Evolutionary conservation across 2,797 vertebrate genomes (phyloP).

Genomic region (Chelmon rostratus): DNA sequence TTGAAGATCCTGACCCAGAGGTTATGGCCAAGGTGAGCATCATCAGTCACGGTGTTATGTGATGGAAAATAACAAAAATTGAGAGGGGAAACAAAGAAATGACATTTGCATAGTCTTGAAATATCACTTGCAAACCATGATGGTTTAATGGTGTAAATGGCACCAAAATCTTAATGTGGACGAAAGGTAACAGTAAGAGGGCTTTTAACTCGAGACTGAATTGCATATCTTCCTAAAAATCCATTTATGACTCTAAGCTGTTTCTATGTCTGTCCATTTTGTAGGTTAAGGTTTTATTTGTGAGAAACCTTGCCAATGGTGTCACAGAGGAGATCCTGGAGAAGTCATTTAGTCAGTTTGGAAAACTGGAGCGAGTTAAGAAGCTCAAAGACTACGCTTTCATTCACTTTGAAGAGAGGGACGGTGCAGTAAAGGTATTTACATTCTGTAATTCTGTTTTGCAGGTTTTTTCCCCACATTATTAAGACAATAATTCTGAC

Average conservation of each 20-base stretch:
- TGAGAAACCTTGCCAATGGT: constrained; percentile 94
- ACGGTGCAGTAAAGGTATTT: constrained; percentile 95
- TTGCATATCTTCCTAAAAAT: neutral
- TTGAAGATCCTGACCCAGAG: constrained; percentile 98
- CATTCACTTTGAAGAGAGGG: constrained; percentile 96
- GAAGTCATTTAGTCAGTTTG: constrained; percentile 93
- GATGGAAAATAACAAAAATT: neutral
- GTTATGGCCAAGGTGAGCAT: constrained; percentile 96
- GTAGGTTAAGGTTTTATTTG: constrained; percentile 96
- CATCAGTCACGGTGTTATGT: fast-evolving
- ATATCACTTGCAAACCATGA: too few relatives aligned
- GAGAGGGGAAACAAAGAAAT: too few relatives aligned
- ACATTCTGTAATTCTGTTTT: neutral
- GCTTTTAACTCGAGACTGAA: neutral
- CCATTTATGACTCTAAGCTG: neutral
- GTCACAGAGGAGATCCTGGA: constrained; percentile 97
- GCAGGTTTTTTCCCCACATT: neutral
- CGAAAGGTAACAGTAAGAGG: neutral
- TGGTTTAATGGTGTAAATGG: neutral
- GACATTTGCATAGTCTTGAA: neutral
- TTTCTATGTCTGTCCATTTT: neutral
- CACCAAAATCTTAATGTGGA: too few relatives aligned
- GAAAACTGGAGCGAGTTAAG: constrained; percentile 96
- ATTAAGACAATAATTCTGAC: neutral
- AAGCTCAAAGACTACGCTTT: constrained; percentile 98